These are phyloP conservation scores for Hafferia zeledoni DNA, from an alignment of 2,797 vertebrate genomes.

Conservation along the genomic window DNA sequence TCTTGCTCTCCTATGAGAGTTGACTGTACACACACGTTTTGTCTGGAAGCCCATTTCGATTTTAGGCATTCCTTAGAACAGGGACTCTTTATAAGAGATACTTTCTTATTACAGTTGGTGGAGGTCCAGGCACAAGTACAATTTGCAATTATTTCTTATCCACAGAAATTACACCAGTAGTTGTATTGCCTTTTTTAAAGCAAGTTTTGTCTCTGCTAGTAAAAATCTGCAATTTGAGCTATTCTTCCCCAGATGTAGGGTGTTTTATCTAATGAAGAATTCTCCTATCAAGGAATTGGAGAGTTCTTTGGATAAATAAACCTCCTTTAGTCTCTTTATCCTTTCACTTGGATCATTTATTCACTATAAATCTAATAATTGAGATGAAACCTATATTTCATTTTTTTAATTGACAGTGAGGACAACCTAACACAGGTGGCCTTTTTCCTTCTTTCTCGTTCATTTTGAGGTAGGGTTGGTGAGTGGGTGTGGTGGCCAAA, in stretches of 20 bases:
- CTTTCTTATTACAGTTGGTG: not conserved
- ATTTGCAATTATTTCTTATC: not conserved
- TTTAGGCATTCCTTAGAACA: not conserved
- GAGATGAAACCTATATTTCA: not conserved
- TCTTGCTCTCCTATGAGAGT: not conserved
- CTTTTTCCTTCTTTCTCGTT: not conserved
- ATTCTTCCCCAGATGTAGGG: not conserved
- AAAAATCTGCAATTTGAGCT: not conserved
- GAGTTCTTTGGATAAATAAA: not conserved
- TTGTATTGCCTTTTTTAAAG: not conserved
- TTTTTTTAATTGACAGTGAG: not conserved
- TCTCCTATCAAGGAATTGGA: not conserved
- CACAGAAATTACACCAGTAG: not conserved
- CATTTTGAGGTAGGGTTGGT: not conserved
- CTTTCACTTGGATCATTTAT: not conserved
- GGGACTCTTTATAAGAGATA: not conserved
- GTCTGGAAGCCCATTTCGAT: not conserved
- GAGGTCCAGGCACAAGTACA: not conserved
- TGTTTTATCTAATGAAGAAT: not conserved
- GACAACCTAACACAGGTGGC: not conserved
- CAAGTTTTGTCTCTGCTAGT: not conserved
- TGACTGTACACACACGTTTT: not conserved
- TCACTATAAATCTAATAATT: not conserved
- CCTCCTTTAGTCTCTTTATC: not conserved
- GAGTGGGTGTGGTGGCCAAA: not conserved